Evolutionary conservation across 2,888 invertebrate genomes (phyloP).

Genomic region (Yponomeuta sedellus): DNA sequence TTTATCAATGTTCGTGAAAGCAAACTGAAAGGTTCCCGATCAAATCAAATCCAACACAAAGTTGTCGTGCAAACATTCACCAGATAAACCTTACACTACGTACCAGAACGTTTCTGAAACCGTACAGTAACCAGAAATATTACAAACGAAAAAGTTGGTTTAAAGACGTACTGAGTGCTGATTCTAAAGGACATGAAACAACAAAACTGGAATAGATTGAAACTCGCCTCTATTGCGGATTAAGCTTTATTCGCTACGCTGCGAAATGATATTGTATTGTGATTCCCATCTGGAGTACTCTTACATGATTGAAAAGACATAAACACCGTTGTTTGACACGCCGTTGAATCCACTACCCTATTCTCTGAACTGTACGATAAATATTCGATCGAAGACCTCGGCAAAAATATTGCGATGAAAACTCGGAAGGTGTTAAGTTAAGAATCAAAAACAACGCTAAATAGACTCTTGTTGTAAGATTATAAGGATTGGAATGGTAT

Average conservation of each 20-base stretch:
- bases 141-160: not conserved
- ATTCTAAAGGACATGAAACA: conserved; percentile 9
- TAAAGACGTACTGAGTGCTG: not conserved
- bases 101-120: not conserved
- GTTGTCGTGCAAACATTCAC: not conserved
- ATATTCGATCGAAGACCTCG: not conserved
- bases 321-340: not conserved
- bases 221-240: conserved; percentile 59
- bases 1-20: not conserved
- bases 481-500: not conserved
- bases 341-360: not conserved
- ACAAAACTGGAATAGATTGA: conserved; percentile 51
- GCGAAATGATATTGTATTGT: conserved; percentile 55
- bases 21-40: not conserved
- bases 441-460: not conserved
- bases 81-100: not conserved
- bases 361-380: not conserved
- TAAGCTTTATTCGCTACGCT: conserved; percentile 55
- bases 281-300: conserved; percentile 38
- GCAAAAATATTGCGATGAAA: not conserved
- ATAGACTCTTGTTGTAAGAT: not conserved
- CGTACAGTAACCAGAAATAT: not conserved
- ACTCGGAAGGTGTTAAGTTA: not conserved
- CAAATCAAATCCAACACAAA: conserved; percentile 1
- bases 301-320: conserved; percentile 1